A percentile compares a stretch with the other conserved stretches of the same genome.
Evolutionary conservation across 2,797 vertebrate species (phyloP).

Genomic region (Babyrousa celebensis): DNA sequence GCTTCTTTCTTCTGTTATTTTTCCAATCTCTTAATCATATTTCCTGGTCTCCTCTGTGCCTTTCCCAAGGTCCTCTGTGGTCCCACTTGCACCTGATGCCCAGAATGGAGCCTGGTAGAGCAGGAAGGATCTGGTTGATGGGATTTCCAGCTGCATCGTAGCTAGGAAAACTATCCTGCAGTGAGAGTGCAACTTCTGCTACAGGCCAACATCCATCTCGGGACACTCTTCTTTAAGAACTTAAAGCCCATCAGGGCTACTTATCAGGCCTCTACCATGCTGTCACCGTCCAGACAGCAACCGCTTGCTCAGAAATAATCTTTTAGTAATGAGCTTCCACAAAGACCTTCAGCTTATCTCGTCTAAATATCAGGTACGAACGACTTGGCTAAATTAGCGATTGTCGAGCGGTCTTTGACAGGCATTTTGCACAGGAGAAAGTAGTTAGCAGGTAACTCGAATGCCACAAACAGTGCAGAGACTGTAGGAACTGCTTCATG

Average conservation of each 20-base stretch:
- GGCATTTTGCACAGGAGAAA: conserved; percentile 11
- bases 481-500: background rate
- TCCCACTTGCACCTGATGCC: background rate
- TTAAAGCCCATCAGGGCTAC: conserved; percentile 31
- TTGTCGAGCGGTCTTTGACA: background rate
- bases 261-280: background rate
- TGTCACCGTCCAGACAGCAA: background rate
- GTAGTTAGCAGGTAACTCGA: background rate
- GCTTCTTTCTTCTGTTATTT: conserved; percentile 19
- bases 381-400: background rate
- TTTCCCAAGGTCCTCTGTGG: background rate
- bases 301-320: background rate
- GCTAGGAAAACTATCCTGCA: background rate
- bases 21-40: background rate
- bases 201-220: background rate
- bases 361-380: background rate
- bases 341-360: conserved; percentile 39
- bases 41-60: background rate
- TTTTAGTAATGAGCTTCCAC: background rate
- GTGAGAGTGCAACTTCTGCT: background rate
- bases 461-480: conserved; percentile 1
- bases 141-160: background rate
- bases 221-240: conserved; percentile 40
- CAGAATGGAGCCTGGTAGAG: background rate
- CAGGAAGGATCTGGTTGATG: background rate